These are phyloP conservation scores for Nanorana parkeri DNA, from an alignment of 2,113 vertebrate genomes.

Conservation along the genomic window DNA sequence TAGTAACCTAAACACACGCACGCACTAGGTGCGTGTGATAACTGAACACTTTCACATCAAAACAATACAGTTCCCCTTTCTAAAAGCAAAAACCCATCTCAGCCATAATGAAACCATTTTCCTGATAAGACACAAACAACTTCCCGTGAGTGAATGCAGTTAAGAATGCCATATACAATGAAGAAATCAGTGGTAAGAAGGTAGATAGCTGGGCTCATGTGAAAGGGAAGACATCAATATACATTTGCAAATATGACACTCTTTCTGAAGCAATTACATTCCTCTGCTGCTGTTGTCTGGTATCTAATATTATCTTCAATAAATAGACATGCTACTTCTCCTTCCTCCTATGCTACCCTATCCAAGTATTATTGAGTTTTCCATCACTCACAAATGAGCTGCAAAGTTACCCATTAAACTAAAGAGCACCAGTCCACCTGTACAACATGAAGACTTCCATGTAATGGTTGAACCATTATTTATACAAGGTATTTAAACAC, in stretches of 20 bases:
- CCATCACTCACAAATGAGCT: background rate
- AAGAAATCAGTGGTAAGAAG: slow-evolving; percentile 14
- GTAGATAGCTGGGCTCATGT: background rate
- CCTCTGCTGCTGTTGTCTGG: background rate
- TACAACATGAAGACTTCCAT: no score
- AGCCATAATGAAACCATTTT: slow-evolving; percentile 1
- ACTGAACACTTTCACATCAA: no score
- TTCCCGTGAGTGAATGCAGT: background rate
- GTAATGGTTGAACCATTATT: no score
- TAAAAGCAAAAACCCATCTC: background rate
- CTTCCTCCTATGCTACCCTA: background rate
- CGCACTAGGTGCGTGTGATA: no score
- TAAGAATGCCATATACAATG: slow-evolving; percentile 25
- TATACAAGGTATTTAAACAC: no score
- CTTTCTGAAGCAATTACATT: slow-evolving; percentile 4
- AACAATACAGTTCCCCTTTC: no score
- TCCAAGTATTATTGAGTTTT: background rate
- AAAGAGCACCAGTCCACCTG: no score
- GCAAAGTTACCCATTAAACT: no score
- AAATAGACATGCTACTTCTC: background rate
- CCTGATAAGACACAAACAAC: background rate
- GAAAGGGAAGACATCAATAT: slow-evolving; percentile 17
- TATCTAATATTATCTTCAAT: background rate
- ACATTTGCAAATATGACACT: slow-evolving; percentile 34
- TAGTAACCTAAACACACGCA: no score